Evolutionary conservation across 2,888 invertebrate genomes (phyloP), one percentile per base, ranked within the genome.

Genomic region (Aporophyla lueneburgensis): DNA sequence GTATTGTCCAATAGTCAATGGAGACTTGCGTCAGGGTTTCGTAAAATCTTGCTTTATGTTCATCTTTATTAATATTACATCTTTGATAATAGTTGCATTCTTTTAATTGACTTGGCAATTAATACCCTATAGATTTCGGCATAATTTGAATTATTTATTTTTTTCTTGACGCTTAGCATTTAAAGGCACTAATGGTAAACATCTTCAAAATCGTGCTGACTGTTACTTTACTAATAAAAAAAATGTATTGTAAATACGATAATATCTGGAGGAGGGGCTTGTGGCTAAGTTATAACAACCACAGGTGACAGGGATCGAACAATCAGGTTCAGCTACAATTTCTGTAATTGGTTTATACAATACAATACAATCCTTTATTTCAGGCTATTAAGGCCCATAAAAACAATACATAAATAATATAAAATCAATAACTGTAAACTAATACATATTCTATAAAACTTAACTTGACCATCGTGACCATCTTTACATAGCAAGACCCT

Each of bases 1-100:
- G 83, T 84, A 89, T 89, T 87, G 88, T 89, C 61, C 70, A 67
- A 71, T 77, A 75, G 68, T 87, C 80, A 83, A 82, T 75, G 80
- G 62, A 63, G 27, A 51, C 73, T 81, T 77, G 69, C 82, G 78
- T 76, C 88, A 87, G 69, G 43, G 82, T 86, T 85, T 86, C 74
- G 80, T 85, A 80, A 86, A 78, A 51, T 59, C 85, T 82, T 79
- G 69, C 70, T 83, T 75, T 75, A 74, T 78, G 76, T 71, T 49
- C n/a, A 66, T 85, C 54, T 69, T 78, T 76, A 79, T 74, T 65
- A 56, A 78, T n/a, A n/a, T n/a, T n/a, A n/a, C 67, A 56, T 74
- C 10, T 14, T 27, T 56, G 40, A 58, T 71, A 51, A 74, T 27
- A 56, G 12, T 24, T 54, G 16, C 49, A 51, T 51, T 14, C 14